Evolutionary conservation across 2,113 vertebrate genomes (phyloP).

Genomic region (Trichechus manatus): DNA sequence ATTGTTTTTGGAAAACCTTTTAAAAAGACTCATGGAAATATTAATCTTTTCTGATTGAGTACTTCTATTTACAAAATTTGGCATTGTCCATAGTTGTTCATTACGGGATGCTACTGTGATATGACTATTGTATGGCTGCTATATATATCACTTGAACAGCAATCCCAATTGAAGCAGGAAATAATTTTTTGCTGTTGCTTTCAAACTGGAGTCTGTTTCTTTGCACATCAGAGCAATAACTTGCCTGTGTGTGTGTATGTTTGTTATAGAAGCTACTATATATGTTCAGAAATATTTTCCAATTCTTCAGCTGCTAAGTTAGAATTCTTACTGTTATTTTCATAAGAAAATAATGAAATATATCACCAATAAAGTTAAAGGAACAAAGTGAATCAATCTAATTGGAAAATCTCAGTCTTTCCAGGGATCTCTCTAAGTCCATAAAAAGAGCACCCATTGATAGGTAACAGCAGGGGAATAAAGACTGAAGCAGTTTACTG

Average conservation of each 20-base stretch:
- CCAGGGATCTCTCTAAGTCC: slow-evolving; percentile 61
- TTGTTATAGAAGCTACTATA: background rate
- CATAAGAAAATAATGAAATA: slow-evolving; percentile 61
- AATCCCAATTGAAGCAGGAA: background rate
- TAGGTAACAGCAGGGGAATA: slow-evolving; percentile 71
- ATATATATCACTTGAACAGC: background rate
- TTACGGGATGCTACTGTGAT: background rate
- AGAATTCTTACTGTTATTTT: background rate
- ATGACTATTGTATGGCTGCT: background rate
- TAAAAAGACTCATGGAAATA: background rate
- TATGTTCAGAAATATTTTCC: background rate
- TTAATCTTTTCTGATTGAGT: background rate
- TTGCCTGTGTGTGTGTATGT: background rate
- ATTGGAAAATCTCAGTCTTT: slow-evolving; percentile 68
- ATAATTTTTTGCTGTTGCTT: background rate
- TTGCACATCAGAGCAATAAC: background rate
- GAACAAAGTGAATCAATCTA: slow-evolving; percentile 66
- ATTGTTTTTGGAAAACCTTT: background rate
- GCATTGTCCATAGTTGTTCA: background rate
- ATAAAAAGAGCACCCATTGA: slow-evolving; percentile 69
- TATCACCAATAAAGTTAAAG: slow-evolving; percentile 61
- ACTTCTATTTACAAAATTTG: background rate
- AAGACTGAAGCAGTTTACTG: slow-evolving; percentile 80
- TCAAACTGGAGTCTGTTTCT: background rate
- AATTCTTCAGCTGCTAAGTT: slow-evolving; percentile 39